phyloP scores from a whole-genome alignment of 2,113 vertebrate species.

The Ginglymostoma cirratum region DNA sequence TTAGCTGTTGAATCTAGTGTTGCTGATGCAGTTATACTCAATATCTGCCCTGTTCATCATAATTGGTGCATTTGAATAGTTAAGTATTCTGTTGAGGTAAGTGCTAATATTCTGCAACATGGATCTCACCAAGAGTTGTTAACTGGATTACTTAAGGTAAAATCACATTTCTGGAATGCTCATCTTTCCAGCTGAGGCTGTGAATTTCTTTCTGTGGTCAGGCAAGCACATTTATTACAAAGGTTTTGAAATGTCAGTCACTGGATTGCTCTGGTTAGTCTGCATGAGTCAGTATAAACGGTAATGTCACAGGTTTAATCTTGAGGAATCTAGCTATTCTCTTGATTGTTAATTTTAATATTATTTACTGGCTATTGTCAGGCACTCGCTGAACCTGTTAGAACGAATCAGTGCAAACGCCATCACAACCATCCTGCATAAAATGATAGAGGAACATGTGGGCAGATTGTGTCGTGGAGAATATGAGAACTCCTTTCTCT shows the following conservation, averaged over 20 bases:
- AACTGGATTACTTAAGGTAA: neutral
- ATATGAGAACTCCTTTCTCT: conserved; percentile 85
- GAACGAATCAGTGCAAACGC: conserved; percentile 85
- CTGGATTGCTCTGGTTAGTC: neutral
- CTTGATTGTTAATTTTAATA: neutral
- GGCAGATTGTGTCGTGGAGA: conserved; percentile 85
- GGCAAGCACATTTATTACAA: neutral
- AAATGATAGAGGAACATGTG: conserved; percentile 84
- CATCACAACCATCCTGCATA: conserved; percentile 82
- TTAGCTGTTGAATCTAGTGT: neutral
- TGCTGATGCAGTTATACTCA: neutral
- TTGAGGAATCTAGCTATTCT: neutral
- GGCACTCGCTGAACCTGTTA: conserved; percentile 74
- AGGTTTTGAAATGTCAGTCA: neutral
- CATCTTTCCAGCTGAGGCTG: neutral
- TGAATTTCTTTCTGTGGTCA: neutral
- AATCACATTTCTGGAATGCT: neutral
- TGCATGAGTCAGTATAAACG: neutral
- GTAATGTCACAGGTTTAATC: neutral
- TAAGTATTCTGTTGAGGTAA: neutral
- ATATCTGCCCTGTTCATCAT: neutral
- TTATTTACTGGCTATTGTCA: conserved; percentile 43
- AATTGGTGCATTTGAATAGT: neutral
- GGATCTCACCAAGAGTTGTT: neutral
- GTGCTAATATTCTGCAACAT: neutral